Evolutionary conservation across 2,888 invertebrate genomes (phyloP), one percentile per base, ranked within the genome.

Genomic region (Melinaea menophilus): DNA sequence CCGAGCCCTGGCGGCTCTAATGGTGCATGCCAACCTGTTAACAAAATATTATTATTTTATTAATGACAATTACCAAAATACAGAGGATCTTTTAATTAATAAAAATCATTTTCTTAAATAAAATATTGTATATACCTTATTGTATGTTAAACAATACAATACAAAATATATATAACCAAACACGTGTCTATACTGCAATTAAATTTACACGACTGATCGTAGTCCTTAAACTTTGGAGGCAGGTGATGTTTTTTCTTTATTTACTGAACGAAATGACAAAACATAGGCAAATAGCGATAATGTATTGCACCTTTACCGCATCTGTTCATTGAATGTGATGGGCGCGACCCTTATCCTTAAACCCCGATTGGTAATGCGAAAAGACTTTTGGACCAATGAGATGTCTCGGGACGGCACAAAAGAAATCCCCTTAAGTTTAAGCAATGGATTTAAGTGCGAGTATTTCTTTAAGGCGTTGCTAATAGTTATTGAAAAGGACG

Each of bases 261-360:
- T 77, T 75, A 71, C 56, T 62, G 71, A 66, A 67, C 69, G 73
- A 76, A 75, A 79, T 75, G 74, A 71, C 73, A 72, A 69, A 67
- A 75, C 70, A 73, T 71, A 69, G 65, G 74, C 74, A 77, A 80
- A 79, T 71, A 81, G 65, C 70, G 77, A 77, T 78, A 79, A 75
- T 72, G 70, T 59, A 75, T 71, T 82, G 84, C 84, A 84, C 77
- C 80, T 81, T 82, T 75, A 73, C 63, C 79, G 79, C 85, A 86
- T 85, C 85, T 86, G 85, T 78, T 80, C 74, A 72, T 74, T 69
- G 66, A 69, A 63, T 71, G 71, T 73, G 67, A 73, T 74, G 76
- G 75, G 75, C 70, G 69, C 69, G 70, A 77, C 75, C 74, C 76
- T 82, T 85, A 86, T 86, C 86, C 77, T 66, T 59, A 61, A 67